phyloP scores from a whole-genome alignment of 2,888 invertebrate genomes.

The Drosophila falleni region DNA sequence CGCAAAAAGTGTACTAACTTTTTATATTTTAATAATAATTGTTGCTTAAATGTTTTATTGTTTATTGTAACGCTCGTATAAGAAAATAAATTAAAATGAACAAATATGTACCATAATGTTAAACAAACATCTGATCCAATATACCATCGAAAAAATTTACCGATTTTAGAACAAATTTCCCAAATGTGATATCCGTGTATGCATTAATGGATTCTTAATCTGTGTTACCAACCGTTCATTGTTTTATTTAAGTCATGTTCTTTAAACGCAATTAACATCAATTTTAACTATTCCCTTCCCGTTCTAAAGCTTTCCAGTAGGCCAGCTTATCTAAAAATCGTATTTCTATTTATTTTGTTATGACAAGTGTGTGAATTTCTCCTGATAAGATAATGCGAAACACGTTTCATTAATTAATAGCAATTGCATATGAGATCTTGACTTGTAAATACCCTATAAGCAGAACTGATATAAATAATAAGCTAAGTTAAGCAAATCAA shows the following conservation, averaged over 20 bases:
- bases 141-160: no score
- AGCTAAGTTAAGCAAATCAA: neutral
- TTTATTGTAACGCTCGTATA: no score
- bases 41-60: no score
- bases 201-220: neutral
- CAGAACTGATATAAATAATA: neutral
- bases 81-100: no score
- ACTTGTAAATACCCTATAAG: conserved; percentile 1
- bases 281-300: neutral
- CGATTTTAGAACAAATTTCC: neutral
- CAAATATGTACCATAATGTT: no score
- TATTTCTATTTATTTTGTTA: neutral
- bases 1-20: no score
- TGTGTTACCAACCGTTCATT: neutral
- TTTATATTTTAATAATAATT: no score
- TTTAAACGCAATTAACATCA: neutral
- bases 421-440: neutral
- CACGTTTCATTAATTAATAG: neutral
- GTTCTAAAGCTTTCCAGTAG: neutral
- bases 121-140: no score
- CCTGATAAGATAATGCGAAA: neutral
- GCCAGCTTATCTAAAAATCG: neutral
- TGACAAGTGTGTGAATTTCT: conserved; percentile 1
- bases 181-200: no score
- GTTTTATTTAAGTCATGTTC: neutral